Percentiles rank a stretch among this genome's conserved stretches.
Evolutionary conservation across 1,140 invertebrate genomes (phyloP).

Genomic region (Brachionus paranguensis): DNA sequence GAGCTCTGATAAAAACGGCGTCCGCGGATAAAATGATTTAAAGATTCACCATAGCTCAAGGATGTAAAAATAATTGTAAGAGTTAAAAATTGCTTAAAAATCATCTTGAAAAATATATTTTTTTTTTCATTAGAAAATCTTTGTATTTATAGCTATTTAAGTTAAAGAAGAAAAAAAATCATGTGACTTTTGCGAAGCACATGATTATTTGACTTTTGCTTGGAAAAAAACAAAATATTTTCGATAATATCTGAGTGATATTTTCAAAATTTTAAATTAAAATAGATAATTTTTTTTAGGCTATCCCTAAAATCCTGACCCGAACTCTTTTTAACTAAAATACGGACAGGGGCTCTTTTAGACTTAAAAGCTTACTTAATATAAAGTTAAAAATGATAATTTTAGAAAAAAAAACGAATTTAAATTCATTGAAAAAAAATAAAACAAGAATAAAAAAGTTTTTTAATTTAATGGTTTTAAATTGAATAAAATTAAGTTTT

Average conservation of each 20-base stretch:
- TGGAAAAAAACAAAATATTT: not conserved
- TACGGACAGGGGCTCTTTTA: no score
- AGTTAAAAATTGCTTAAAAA: not conserved
- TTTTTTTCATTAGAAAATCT: not conserved
- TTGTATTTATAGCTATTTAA: not conserved
- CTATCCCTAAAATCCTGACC: no score
- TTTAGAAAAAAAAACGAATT: no score
- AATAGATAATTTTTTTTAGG: no score
- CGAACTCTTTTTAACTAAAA: no score
- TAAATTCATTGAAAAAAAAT: no score
- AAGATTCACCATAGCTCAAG: not conserved
- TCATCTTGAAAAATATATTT: not conserved
- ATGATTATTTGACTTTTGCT: not conserved
- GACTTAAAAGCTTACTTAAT: no score
- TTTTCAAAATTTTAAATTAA: not conserved
- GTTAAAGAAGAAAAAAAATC: not conserved
- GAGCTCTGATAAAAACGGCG: not conserved
- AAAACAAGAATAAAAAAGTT: no score
- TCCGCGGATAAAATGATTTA: constrained; percentile 41
- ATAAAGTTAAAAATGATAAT: no score
- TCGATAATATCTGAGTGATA: not conserved
- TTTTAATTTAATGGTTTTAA: no score
- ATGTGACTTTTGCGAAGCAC: not conserved
- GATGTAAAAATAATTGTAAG: not conserved
- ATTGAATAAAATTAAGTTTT: no score